Conservation (phyloP, 23 tunicate genomes). For the Phallusia fumigata region DNA sequence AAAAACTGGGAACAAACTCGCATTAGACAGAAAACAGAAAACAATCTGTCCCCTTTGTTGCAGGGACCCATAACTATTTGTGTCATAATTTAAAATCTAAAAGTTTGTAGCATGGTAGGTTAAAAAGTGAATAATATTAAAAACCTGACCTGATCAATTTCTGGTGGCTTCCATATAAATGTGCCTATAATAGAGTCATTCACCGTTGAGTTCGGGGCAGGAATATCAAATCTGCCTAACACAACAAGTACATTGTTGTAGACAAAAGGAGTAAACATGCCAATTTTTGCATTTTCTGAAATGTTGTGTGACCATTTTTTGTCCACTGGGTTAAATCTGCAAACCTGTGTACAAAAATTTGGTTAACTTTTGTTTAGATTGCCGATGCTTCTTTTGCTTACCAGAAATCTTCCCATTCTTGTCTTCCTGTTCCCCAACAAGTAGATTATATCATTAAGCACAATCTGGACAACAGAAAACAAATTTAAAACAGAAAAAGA, state of each 20-base stretch:
- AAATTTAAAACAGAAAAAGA: background rate
- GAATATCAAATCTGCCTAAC: background rate
- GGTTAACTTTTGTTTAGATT: too few relatives aligned
- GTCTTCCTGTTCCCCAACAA: background rate
- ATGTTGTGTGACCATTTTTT: background rate
- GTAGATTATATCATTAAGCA: background rate
- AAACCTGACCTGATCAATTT: background rate
- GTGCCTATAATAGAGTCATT: background rate
- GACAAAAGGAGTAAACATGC: background rate
- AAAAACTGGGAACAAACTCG: too few relatives aligned
- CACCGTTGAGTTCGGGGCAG: background rate
- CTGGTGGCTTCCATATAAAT: background rate
- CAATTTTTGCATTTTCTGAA: background rate
- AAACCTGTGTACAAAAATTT: background rate
- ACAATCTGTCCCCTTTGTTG: too few relatives aligned
- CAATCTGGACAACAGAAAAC: background rate
- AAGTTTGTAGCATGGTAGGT: too few relatives aligned
- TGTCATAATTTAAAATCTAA: too few relatives aligned
- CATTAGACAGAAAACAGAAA: too few relatives aligned
- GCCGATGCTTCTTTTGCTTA: too few relatives aligned
- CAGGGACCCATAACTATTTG: too few relatives aligned
- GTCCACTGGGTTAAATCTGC: background rate
- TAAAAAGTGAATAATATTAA: too few relatives aligned
- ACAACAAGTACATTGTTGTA: background rate
- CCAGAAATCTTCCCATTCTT: background rate